phyloP scores from a whole-genome alignment of 1,140 invertebrate species.

The Xylocopa sonorina region DNA sequence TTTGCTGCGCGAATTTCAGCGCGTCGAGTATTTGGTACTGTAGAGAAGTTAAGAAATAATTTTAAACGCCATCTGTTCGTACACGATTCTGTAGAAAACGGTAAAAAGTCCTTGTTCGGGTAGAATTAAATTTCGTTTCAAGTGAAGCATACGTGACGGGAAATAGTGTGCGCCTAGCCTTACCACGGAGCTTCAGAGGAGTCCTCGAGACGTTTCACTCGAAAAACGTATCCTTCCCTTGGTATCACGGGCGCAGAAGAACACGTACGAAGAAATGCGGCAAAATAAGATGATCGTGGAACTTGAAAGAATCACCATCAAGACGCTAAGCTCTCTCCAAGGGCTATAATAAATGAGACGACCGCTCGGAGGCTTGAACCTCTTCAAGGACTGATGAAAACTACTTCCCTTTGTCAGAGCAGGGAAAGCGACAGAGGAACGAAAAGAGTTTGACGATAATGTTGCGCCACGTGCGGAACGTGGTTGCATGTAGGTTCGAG shows the following conservation, averaged over 20 bases:
- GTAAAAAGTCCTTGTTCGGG: too few species aligned
- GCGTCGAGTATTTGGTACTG: too few species aligned
- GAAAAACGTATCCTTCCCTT: not conserved
- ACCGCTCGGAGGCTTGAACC: conserved; percentile 39
- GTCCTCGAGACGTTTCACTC: not conserved
- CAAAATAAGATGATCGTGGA: conserved; percentile 18
- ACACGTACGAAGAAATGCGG: conserved; percentile 11
- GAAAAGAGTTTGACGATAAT: conserved; percentile 6
- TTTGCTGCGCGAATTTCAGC: too few species aligned
- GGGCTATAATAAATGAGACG: conserved; percentile 57
- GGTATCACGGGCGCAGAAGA: not conserved
- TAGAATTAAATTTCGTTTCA: too few species aligned
- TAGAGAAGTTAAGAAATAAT: too few species aligned
- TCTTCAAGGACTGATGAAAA: conserved; percentile 24
- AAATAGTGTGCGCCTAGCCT: too few species aligned
- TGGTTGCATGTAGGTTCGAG: not conserved
- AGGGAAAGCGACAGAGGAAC: conserved; percentile 11
- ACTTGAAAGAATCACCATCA: conserved; percentile 48
- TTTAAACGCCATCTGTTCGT: too few species aligned
- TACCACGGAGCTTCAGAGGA: not conserved
- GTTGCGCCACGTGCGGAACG: not conserved
- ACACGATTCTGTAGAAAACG: too few species aligned
- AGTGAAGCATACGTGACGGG: too few species aligned
- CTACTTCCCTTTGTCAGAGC: conserved; percentile 23
- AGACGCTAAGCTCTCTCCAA: conserved; percentile 51